Evolutionary conservation across 2,888 invertebrate species (phyloP).

Genomic region (Norana najaformis): DNA sequence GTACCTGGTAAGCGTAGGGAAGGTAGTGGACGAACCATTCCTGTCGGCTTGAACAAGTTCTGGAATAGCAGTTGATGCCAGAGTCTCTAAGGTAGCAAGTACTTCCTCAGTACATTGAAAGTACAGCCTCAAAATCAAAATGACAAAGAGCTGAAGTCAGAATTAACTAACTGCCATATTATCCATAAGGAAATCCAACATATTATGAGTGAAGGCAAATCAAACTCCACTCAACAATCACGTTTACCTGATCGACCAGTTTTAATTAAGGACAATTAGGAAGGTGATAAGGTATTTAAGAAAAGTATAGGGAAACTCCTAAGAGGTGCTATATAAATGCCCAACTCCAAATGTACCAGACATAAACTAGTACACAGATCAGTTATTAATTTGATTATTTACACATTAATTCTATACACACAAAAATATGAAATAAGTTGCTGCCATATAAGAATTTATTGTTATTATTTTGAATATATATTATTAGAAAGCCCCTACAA

Average conservation of each 20-base stretch:
- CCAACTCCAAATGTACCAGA: not conserved
- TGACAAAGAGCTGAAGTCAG: not conserved
- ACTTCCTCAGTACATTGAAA: slow-evolving; percentile 51
- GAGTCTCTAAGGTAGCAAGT: slow-evolving; percentile 50
- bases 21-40: slow-evolving; percentile 50
- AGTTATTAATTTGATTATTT: not conserved
- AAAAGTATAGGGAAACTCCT: too few relatives aligned
- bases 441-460: not conserved
- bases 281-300: too few relatives aligned
- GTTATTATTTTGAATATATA: too few relatives aligned
- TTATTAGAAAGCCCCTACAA: not conserved
- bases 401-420: too few relatives aligned
- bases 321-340: not conserved
- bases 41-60: slow-evolving; percentile 54
- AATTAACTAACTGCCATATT: too few relatives aligned
- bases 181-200: not conserved
- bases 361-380: too few relatives aligned
- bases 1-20: slow-evolving; percentile 50
- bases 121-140: slow-evolving; percentile 47
- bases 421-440: not conserved
- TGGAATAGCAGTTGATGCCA: slow-evolving; percentile 54
- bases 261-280: not conserved
- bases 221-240: not conserved
- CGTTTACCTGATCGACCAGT: not conserved
- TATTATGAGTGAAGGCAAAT: not conserved